phyloP scores from a whole-genome alignment of 2,797 vertebrate genomes.

The Peromyscus nudipes region DNA sequence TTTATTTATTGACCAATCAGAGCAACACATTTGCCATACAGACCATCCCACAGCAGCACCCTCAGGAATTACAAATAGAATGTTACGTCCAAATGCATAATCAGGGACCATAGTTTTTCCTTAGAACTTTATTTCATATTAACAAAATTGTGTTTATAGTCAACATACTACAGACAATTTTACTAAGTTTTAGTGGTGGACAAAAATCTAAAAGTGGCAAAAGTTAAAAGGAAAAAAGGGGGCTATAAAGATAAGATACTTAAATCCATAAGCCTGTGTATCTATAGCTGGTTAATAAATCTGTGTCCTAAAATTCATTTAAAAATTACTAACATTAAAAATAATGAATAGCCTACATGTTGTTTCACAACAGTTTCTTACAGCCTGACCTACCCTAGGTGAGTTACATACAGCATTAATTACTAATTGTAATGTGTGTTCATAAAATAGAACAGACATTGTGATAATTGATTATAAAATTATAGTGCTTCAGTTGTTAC shows the following conservation, averaged over 20 bases:
- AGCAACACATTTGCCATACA: too few species aligned
- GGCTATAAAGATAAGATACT: background rate
- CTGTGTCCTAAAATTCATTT: slow-evolving; percentile 13
- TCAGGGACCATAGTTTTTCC: background rate
- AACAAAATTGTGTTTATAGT: background rate
- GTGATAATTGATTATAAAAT: slow-evolving; percentile 85
- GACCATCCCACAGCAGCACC: too few species aligned
- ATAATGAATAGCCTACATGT: slow-evolving; percentile 63
- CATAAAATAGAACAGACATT: slow-evolving; percentile 85
- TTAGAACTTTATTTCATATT: background rate
- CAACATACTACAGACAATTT: background rate
- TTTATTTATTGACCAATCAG: too few species aligned
- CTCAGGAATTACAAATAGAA: background rate
- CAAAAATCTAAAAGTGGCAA: background rate
- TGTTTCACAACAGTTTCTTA: slow-evolving; percentile 60
- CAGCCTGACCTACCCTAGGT: slow-evolving; percentile 70
- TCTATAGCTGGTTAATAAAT: background rate
- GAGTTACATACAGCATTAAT: slow-evolving; percentile 82
- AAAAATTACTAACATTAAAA: slow-evolving; percentile 71
- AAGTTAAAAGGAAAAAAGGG: background rate
- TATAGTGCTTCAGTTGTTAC: slow-evolving; percentile 77
- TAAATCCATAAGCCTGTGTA: background rate
- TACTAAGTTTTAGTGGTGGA: background rate
- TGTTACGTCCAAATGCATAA: background rate
- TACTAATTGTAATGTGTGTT: slow-evolving; percentile 84